These are phyloP conservation scores for Micromys minutus DNA, from an alignment of 2,113 vertebrate species.

Conservation along the genomic window DNA sequence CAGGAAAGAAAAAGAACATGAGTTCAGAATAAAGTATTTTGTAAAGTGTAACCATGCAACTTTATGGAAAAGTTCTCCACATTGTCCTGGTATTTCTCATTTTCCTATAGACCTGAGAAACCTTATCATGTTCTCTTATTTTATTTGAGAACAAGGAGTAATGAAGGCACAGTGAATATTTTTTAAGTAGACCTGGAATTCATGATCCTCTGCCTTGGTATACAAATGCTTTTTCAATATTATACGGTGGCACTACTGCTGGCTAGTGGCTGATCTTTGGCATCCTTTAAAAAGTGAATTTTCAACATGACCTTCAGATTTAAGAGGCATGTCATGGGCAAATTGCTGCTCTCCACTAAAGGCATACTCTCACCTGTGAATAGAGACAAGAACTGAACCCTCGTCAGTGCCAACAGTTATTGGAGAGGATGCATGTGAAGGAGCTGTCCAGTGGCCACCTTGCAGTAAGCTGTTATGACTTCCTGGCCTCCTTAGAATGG, in stretches of 20 bases:
- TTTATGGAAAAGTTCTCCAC: neutral
- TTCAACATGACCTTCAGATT: neutral
- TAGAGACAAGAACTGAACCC: neutral
- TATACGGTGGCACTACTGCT: neutral
- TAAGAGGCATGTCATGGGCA: neutral
- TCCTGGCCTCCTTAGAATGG: neutral
- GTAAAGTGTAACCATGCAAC: neutral
- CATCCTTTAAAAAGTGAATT: constrained; percentile 9
- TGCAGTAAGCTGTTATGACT: neutral
- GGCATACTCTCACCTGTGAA: constrained; percentile 10
- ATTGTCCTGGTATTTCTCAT: constrained; percentile 19
- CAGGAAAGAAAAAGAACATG: constrained; percentile 20
- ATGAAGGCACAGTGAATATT: neutral
- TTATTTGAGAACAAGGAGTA: neutral
- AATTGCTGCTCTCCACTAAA: neutral
- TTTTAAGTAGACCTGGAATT: neutral
- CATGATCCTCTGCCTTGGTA: neutral
- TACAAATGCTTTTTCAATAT: constrained; percentile 46
- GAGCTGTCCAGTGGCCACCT: neutral
- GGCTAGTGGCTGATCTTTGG: neutral
- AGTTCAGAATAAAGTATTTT: constrained; percentile 26
- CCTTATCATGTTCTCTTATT: neutral
- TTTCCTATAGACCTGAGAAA: constrained; percentile 37
- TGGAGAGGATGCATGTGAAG: neutral
- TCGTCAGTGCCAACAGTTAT: neutral